A percentile compares a stretch with the other conserved stretches of the same genome.
These are phyloP conservation scores for Homalodisca vitripennis DNA, from an alignment of 1,140 invertebrate genomes.

Conservation along the genomic window DNA sequence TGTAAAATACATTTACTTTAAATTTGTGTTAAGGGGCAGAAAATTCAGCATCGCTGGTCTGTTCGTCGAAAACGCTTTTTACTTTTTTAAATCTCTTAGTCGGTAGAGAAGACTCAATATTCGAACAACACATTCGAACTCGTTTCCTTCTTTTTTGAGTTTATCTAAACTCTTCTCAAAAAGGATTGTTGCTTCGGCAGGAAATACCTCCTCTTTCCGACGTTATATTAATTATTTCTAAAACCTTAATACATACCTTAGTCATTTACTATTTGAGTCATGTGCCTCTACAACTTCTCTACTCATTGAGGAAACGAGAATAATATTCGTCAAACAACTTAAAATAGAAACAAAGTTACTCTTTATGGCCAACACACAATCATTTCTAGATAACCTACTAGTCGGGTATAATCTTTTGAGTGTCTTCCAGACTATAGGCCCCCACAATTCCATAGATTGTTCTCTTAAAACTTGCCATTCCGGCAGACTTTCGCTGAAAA, in stretches of 20 bases:
- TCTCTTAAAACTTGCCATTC: conserved; percentile 15
- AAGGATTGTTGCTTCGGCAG: neutral
- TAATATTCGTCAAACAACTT: neutral
- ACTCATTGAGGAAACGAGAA: neutral
- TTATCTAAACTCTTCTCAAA: neutral
- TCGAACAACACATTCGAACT: neutral
- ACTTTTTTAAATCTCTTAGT: neutral
- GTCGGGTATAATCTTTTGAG: neutral
- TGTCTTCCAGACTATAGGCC: neutral
- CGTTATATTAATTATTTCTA: neutral
- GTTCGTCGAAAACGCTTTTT: neutral
- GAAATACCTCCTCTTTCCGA: neutral
- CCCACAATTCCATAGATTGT: neutral
- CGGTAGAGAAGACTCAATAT: neutral
- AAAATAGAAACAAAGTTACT: neutral
- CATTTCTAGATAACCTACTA: neutral
- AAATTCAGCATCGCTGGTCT: neutral
- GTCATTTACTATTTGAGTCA: neutral
- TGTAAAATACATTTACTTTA: neutral
- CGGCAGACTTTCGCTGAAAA: conserved; percentile 14
- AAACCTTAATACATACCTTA: neutral
- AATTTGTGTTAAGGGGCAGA: neutral
- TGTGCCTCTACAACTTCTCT: neutral
- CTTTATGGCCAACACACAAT: neutral
- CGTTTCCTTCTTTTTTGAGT: neutral